Percentiles rank a stretch among this genome's conserved stretches.
These are phyloP conservation scores for Sebastes aleutianus DNA, from an alignment of 2,797 vertebrate species.

Conservation along the genomic window DNA sequence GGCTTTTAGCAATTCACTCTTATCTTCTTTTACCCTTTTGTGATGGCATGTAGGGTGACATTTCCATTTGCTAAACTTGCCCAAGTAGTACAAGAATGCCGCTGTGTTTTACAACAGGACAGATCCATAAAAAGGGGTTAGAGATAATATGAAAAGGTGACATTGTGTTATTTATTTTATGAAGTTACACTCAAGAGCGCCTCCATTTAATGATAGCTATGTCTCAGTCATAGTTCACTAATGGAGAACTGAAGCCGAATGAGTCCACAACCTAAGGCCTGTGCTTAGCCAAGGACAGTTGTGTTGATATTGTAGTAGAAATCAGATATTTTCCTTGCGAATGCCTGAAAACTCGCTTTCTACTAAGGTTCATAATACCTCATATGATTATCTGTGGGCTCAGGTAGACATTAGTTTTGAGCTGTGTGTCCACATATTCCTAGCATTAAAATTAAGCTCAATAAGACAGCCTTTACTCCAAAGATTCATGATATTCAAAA, in stretches of 20 bases:
- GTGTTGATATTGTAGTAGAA: conserved; percentile 6
- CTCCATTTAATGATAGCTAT: conserved; percentile 14
- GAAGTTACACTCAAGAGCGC: conserved; percentile 9
- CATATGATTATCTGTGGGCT: conserved; percentile 41
- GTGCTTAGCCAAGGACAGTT: conserved; percentile 33
- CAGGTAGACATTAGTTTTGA: conserved; percentile 27
- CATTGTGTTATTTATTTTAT: conserved; percentile 37
- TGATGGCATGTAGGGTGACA: conserved; percentile 32
- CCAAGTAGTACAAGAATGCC: conserved; percentile 11
- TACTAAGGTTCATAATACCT: neutral
- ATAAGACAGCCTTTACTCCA: conserved; percentile 35
- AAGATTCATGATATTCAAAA: conserved; percentile 54
- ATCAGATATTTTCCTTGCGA: conserved; percentile 9
- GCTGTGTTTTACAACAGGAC: conserved; percentile 29
- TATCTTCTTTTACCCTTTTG: conserved; percentile 45
- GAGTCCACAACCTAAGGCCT: neutral
- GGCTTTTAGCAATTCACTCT: conserved; percentile 42
- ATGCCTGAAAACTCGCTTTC: neutral
- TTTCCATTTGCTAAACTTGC: conserved; percentile 53
- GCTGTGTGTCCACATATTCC: conserved; percentile 25
- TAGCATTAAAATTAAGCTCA: conserved; percentile 40
- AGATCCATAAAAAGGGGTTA: conserved; percentile 28
- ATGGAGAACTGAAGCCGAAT: conserved; percentile 44
- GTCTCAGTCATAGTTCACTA: conserved; percentile 29
- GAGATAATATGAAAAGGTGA: conserved; percentile 24